phyloP scores from a whole-genome alignment of 2,797 vertebrate species.

The Megaceryle alcyon region DNA sequence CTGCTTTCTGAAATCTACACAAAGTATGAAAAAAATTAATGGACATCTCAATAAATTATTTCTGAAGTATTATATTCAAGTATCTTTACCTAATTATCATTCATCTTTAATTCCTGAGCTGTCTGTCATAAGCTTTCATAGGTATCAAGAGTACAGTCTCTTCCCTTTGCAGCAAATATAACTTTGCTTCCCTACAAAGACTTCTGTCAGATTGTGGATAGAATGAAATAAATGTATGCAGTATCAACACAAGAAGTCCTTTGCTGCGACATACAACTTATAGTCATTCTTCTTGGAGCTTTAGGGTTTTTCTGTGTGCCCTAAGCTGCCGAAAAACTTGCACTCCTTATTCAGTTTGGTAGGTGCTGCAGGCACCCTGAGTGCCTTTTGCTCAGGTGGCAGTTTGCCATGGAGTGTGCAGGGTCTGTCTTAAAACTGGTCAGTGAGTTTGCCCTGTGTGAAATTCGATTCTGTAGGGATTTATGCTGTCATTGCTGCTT shows the following conservation, averaged over 20 bases:
- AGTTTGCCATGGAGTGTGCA: background rate
- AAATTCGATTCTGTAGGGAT: background rate
- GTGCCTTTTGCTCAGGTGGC: background rate
- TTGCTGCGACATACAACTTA: background rate
- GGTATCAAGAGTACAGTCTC: background rate
- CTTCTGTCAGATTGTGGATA: background rate
- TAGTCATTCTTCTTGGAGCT: background rate
- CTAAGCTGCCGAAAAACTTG: background rate
- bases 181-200: background rate
- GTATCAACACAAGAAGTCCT: background rate
- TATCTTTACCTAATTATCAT: background rate
- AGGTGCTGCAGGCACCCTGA: background rate
- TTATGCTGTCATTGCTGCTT: background rate
- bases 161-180: background rate
- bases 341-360: background rate
- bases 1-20: background rate
- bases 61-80: background rate
- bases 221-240: background rate
- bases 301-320: background rate
- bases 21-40: background rate
- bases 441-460: background rate
- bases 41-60: background rate
- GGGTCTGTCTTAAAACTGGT: background rate
- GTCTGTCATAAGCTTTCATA: background rate
- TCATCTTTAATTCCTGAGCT: background rate